phyloP scores from a whole-genome alignment of 2,888 invertebrate species.

The Andrena trimmerana region DNA sequence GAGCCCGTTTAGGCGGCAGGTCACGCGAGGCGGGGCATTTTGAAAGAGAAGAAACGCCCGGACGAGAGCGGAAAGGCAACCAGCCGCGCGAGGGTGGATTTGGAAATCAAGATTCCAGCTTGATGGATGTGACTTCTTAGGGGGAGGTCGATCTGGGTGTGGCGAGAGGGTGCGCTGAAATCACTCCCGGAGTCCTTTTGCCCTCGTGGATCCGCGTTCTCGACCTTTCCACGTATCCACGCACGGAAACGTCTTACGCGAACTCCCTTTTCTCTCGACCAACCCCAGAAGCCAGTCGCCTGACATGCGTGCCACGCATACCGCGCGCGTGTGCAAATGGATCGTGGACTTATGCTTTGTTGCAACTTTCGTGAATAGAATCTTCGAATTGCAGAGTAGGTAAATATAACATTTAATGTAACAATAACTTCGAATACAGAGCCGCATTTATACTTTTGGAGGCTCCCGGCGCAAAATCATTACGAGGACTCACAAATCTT shows the following conservation, averaged over 20 bases:
- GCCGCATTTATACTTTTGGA: too few species aligned
- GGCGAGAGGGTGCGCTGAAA: slow-evolving; percentile 70
- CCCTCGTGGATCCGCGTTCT: slow-evolving; percentile 36
- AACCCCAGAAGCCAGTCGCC: slow-evolving; percentile 52
- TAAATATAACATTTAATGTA: too few species aligned
- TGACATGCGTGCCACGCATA: slow-evolving; percentile 66
- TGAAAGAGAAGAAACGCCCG: slow-evolving; percentile 50
- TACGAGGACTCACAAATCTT: too few species aligned
- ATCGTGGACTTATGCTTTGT: not conserved
- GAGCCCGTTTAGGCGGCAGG: slow-evolving; percentile 48
- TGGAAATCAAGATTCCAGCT: slow-evolving; percentile 70
- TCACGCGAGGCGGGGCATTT: slow-evolving; percentile 50
- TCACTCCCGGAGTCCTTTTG: slow-evolving; percentile 63
- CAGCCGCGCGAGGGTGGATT: slow-evolving; percentile 62
- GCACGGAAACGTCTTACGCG: slow-evolving; percentile 57
- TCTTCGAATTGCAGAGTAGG: too few species aligned
- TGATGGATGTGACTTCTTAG: slow-evolving; percentile 65
- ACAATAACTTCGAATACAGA: too few species aligned
- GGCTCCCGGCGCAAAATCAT: too few species aligned
- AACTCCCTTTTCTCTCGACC: slow-evolving; percentile 61
- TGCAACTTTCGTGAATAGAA: too few species aligned
- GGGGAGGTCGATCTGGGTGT: slow-evolving; percentile 70
- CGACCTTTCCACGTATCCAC: slow-evolving; percentile 62
- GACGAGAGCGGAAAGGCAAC: slow-evolving; percentile 54
- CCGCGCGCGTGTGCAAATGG: slow-evolving; percentile 9